Evolutionary conservation across 2,888 invertebrate species (phyloP).

Genomic region (Bellardia bayeri): DNA sequence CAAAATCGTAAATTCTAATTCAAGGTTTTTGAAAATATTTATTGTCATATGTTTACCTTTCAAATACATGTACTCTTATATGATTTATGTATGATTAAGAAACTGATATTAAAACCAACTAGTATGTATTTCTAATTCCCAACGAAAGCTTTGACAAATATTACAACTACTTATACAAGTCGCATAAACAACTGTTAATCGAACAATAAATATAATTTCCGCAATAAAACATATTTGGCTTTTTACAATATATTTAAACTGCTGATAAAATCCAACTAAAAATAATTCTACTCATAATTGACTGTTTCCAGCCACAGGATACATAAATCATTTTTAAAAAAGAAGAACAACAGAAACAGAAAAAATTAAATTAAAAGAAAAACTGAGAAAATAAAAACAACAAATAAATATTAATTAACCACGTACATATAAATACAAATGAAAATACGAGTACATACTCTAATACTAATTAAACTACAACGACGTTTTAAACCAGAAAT

Average conservation of each 20-base stretch:
- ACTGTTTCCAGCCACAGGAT: constrained; percentile 8
- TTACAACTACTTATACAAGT: not conserved
- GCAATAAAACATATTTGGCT: not conserved
- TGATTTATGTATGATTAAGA: constrained; percentile 5
- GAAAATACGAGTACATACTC: not conserved
- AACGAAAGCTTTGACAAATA: not conserved
- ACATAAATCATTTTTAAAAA: constrained; percentile 25
- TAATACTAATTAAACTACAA: constrained; percentile 3
- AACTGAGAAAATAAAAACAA: not conserved
- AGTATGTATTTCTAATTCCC: not conserved
- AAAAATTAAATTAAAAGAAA: not conserved
- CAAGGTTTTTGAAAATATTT: not conserved
- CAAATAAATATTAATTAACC: constrained; percentile 17
- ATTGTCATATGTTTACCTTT: not conserved
- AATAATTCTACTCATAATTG: not conserved
- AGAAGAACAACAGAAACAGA: not conserved
- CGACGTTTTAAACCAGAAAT: not conserved
- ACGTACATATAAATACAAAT: not conserved
- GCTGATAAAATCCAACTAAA: not conserved
- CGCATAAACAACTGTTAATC: not conserved
- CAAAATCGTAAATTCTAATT: too few species aligned
- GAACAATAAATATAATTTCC: constrained; percentile 1
- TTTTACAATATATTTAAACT: not conserved
- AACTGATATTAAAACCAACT: not conserved
- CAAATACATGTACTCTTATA: not conserved